Percentiles rank a stretch among this genome's conserved stretches.
Evolutionary conservation across 2,888 invertebrate genomes (phyloP).

Genomic region (Rhabditoides inermis): DNA sequence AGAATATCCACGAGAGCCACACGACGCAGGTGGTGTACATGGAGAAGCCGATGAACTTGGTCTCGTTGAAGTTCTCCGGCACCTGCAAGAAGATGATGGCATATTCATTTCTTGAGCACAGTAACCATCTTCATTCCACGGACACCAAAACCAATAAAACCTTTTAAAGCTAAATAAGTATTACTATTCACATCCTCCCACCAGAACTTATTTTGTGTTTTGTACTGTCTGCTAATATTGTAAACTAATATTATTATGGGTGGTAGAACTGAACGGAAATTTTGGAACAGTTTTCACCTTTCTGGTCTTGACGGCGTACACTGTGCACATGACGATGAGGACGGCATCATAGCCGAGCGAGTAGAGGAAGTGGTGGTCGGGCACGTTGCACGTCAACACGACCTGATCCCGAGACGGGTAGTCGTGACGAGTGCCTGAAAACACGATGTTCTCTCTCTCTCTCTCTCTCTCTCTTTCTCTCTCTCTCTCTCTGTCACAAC

Average conservation of each 20-base stretch:
- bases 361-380: slow-evolving; percentile 57
- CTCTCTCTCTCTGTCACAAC: background rate
- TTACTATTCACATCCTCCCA: background rate
- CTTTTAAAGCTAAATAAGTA: no score
- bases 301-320: slow-evolving; percentile 72
- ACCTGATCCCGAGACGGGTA: slow-evolving; percentile 40
- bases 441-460: slow-evolving; percentile 3
- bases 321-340: slow-evolving; percentile 68
- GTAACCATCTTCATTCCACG: slow-evolving; percentile 68
- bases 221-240: no score
- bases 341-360: slow-evolving; percentile 71
- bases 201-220: no score
- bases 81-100: slow-evolving; percentile 54
- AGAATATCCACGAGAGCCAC: slow-evolving; percentile 71
- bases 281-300: slow-evolving; percentile 53
- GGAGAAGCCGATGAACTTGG: slow-evolving; percentile 66
- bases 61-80: slow-evolving; percentile 62
- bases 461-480: background rate
- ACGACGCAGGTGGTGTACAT: slow-evolving; percentile 67
- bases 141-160: background rate
- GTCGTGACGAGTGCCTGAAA: slow-evolving; percentile 59
- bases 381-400: slow-evolving; percentile 47
- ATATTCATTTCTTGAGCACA: slow-evolving; percentile 64
- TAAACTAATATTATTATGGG: no score
- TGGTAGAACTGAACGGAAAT: no score